A percentile compares a stretch with the other conserved stretches of the same genome.
These are phyloP conservation scores for Crotalus helleri DNA, from an alignment of 2,113 vertebrate species.

Conservation along the genomic window DNA sequence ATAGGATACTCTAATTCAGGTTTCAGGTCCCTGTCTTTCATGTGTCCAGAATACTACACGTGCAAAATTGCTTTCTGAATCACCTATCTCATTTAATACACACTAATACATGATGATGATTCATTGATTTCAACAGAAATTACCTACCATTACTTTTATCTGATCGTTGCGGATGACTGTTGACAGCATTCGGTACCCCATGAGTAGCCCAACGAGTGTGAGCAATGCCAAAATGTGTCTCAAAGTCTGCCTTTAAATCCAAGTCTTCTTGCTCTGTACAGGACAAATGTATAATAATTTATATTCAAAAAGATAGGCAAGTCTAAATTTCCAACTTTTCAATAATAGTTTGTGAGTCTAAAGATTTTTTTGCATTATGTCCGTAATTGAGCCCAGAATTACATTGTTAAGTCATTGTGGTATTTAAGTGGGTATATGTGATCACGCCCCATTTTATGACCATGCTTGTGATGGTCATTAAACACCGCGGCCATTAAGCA, in stretches of 20 bases:
- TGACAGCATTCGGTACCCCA: constrained; percentile 84
- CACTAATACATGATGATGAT: not conserved
- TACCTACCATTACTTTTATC: constrained; percentile 88
- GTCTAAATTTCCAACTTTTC: not conserved
- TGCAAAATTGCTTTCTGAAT: not conserved
- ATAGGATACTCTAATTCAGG: not conserved
- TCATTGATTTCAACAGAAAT: not conserved
- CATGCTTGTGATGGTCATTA: not conserved
- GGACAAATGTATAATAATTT: not conserved
- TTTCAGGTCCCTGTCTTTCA: not conserved
- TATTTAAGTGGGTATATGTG: not conserved
- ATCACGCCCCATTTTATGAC: not conserved
- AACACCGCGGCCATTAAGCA: not conserved
- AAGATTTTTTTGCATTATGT: not conserved
- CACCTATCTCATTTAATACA: not conserved
- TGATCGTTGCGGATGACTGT: constrained; percentile 94
- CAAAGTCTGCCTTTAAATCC: constrained; percentile 83
- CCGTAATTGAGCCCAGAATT: not conserved
- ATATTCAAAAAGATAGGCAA: not conserved
- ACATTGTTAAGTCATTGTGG: not conserved
- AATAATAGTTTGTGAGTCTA: not conserved
- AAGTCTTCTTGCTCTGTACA: constrained; percentile 82
- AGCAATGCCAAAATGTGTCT: constrained; percentile 90
- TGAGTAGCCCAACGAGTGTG: constrained; percentile 98
- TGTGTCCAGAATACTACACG: not conserved